Conservation (phyloP, 1,140 invertebrate species). For the Drosophila nikananu region DNA sequence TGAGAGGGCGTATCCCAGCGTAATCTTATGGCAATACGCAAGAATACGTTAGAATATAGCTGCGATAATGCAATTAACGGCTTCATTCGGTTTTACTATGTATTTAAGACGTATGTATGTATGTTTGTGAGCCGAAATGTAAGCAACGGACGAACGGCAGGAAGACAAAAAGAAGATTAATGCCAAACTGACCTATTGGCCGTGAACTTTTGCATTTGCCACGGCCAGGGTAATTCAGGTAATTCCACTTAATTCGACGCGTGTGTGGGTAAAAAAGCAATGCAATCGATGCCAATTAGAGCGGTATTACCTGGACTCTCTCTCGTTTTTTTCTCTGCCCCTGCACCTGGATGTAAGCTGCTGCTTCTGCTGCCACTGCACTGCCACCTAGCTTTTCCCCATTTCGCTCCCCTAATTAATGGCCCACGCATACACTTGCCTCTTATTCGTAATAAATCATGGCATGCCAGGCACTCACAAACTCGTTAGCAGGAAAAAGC, state of each 20-base stretch:
- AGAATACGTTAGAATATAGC: slow-evolving; percentile 12
- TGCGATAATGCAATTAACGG: slow-evolving; percentile 54
- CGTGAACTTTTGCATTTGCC: slow-evolving; percentile 72
- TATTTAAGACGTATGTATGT: neutral
- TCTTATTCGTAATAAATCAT: neutral
- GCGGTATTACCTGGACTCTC: slow-evolving; percentile 9
- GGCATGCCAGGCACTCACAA: neutral
- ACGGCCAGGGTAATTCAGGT: slow-evolving; percentile 34
- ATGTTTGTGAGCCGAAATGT: neutral
- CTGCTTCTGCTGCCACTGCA: slow-evolving; percentile 5
- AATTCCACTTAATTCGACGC: slow-evolving; percentile 59
- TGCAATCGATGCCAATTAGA: slow-evolving; percentile 69
- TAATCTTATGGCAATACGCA: slow-evolving; percentile 19
- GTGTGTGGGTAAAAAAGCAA: slow-evolving; percentile 24
- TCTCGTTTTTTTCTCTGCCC: no score
- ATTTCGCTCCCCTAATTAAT: slow-evolving; percentile 18
- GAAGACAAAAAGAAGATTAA: slow-evolving; percentile 40
- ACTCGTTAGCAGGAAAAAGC: neutral
- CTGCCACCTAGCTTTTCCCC: neutral
- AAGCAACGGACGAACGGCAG: neutral
- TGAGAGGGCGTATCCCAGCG: slow-evolving; percentile 1
- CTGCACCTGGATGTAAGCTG: slow-evolving; percentile 20
- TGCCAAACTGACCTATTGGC: slow-evolving; percentile 51
- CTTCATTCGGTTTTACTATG: slow-evolving; percentile 27
- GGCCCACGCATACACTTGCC: neutral